Evolutionary conservation across 2,888 invertebrate genomes (phyloP).

Genomic region (Sepioteuthis lessoniana): DNA sequence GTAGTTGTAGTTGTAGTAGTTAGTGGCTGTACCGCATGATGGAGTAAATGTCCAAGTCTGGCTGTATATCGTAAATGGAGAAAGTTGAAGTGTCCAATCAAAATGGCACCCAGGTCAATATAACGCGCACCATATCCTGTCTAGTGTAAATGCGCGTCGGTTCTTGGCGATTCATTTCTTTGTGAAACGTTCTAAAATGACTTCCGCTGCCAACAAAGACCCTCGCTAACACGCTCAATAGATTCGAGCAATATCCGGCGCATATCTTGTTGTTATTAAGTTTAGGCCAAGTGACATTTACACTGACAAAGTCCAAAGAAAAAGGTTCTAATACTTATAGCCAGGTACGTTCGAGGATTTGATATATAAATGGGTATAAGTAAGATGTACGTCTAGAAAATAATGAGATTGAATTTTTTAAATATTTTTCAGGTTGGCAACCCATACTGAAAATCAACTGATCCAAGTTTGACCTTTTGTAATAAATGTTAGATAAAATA

Average conservation of each 20-base stretch:
- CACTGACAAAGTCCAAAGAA: neutral
- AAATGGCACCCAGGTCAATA: neutral
- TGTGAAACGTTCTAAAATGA: neutral
- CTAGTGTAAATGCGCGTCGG: slow-evolving; percentile 33
- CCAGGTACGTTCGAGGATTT: neutral
- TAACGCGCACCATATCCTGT: neutral
- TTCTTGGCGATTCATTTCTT: neutral
- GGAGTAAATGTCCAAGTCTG: neutral
- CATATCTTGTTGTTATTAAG: slow-evolving; percentile 33
- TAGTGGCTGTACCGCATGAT: neutral
- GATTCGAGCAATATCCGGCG: neutral
- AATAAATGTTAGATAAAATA: too few relatives aligned
- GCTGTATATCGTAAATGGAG: neutral
- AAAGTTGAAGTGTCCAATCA: neutral
- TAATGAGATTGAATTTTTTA: too few relatives aligned
- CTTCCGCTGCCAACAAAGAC: slow-evolving; percentile 6
- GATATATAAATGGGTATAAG: neutral
- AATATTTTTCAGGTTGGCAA: too few relatives aligned
- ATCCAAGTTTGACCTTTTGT: too few relatives aligned
- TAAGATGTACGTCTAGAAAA: too few relatives aligned
- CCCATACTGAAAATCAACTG: too few relatives aligned
- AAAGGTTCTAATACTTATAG: neutral
- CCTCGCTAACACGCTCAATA: slow-evolving; percentile 10
- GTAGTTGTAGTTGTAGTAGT: neutral
- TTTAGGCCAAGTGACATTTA: neutral